Base-by-base conservation (phyloP, 2,888 invertebrate species). In the Aporophyla lueneburgensis region DNA sequence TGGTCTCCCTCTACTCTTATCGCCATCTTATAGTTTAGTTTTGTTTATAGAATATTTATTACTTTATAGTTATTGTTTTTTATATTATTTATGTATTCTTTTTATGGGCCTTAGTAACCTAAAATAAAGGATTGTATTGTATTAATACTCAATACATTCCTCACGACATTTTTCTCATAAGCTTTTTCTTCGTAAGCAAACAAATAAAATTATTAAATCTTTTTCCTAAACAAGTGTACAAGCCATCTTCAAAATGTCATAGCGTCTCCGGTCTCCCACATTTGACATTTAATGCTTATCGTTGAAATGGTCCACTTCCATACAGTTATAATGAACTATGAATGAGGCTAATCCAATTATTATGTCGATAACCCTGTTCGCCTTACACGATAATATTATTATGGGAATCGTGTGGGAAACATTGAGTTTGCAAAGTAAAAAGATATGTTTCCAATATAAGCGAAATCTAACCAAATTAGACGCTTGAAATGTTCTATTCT, bases 261-360 rank as follows among this genome's bases (percentile, higher is more conserved):
- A 71, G 14, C 21, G 62, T 77, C 62, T 51, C 27, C 27, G 40
- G 19, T 68, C 73, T 59, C 46, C 46, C 14, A 75, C 79, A 68
- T 78, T 76, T 84, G 84, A 85, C 84, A 84, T 84, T 84, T 76
- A 79, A 81, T 81, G 74, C 78, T 76, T 62, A 77, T 75, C 65
- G 58, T 81, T 33, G 27, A 62, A 76, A 71, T 71, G 78, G 67
- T 65, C 78, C 24, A 85, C 75, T 68, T 70, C 54, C 71, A 74
- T 71, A 81, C 85, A 75, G 82, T 74, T 81, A 78, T 81, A 84
- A 84, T 84, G 81, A 85, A 75, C 61, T 75, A 65, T 68, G 83
- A 84, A 81, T 74, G 81, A 85, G 84, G 84, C 33, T 85, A 84
- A 84, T 81, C 85, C 82, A 81, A 76, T 78, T 74, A 85, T 66